Base-by-base conservation (phyloP, 1,140 invertebrate genomes). In the Pseudachorutes palmiensis region DNA sequence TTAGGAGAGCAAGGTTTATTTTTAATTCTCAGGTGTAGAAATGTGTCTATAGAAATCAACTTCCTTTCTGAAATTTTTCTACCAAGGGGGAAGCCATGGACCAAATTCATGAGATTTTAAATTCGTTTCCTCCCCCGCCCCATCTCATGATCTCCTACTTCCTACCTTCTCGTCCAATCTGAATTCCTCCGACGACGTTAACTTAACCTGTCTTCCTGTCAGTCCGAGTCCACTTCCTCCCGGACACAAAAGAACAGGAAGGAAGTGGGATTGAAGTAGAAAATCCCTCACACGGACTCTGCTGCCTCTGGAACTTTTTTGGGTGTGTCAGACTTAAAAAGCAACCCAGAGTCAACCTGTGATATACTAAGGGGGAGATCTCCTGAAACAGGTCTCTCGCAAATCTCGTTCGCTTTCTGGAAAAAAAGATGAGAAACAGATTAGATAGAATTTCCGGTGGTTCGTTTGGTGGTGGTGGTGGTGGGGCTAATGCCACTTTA, bases 201-300 rank as follows among this genome's bases (percentile, higher is more conserved):
- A 55, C 51, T 55, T 55, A 55, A 55, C 51, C 51, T 55, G 51
- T 55, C 51, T 55, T 55, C 51, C 51, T 55, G 51, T 55, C 51
- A 55, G 12, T 14, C 36, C 36, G n/a, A 55, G 12, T 14, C 24
- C 51, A 55, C 51, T 55, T 55, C 51, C 51, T 55, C 51, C 51
- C 51, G 5, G 14, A 12, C 12, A 55, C 51, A 55, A 55, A 55
- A 55, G 51, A 55, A 55, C 51, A 55, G 51, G 51, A 55, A 55
- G 51, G 51, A 55, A 55, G 51, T 55, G 51, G 51, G 51, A 9
- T 5, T 5, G 51, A 55, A 55, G 51, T 14, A 55, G 51, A 14
- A 55, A 19, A 5, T 55, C 24, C 24, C 24, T 45, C 36, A 19
- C 36, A 12, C 36, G 36, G 36, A 45, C n/a, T n/a, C n/a, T n/a